Percentiles rank a stretch among this genome's conserved stretches.
Conservation (phyloP, 37 sponge, comb jelly and placozoan species). For the Spongia lamella region DNA sequence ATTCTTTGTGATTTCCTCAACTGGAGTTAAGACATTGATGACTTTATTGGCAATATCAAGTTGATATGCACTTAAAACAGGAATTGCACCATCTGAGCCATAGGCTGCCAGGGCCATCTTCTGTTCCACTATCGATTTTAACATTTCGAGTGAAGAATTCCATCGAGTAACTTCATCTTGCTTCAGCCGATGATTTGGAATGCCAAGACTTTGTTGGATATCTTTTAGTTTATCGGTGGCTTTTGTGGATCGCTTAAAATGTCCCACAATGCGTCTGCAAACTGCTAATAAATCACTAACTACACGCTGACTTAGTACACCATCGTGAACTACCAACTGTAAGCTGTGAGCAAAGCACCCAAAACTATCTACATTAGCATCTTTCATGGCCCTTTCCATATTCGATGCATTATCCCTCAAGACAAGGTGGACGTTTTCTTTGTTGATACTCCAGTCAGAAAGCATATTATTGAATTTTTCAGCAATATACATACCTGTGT, state of each 20-base stretch:
- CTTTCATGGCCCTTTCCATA: constrained; percentile 41
- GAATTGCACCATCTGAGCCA: constrained; percentile 5
- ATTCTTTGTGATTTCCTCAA: constrained; percentile 17
- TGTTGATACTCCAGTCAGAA: too few species aligned
- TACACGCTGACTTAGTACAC: constrained; percentile 34
- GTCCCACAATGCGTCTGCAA: constrained; percentile 50
- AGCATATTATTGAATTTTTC: too few species aligned
- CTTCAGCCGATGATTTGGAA: constrained; percentile 26
- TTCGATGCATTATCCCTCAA: constrained; percentile 43
- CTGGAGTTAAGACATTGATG: background rate
- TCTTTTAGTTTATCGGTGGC: constrained; percentile 1
- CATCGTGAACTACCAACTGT: constrained; percentile 50
- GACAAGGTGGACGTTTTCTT: constrained; percentile 14
- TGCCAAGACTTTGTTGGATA: constrained; percentile 17
- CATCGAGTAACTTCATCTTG: constrained; percentile 32
- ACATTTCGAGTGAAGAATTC: constrained; percentile 20
- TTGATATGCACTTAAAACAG: background rate
- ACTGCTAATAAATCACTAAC: constrained; percentile 30
- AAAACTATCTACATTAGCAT: constrained; percentile 4
- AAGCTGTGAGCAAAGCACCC: constrained; percentile 55
- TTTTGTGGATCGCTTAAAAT: constrained; percentile 30
- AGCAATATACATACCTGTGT: too few species aligned
- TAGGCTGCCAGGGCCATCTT: constrained; percentile 33
- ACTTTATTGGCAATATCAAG: background rate
- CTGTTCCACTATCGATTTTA: constrained; percentile 6